These are phyloP conservation scores for Eupsittula cactorum DNA, from an alignment of 2,113 vertebrate genomes.

Conservation along the genomic window DNA sequence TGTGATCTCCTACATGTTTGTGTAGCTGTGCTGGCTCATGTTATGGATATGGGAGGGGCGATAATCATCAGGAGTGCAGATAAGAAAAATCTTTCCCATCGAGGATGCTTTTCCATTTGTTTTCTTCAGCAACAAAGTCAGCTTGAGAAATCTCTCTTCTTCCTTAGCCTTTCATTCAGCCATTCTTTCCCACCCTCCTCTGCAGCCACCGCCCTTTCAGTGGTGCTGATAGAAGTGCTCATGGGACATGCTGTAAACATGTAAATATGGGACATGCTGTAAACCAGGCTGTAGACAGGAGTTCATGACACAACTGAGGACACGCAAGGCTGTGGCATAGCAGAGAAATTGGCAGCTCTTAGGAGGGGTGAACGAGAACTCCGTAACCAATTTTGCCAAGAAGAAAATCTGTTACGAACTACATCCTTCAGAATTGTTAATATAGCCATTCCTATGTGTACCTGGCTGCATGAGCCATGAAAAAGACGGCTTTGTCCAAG, in stretches of 20 bases:
- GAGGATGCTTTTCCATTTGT: not conserved
- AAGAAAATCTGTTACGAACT: not conserved
- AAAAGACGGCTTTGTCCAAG: not conserved
- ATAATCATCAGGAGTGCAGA: not conserved
- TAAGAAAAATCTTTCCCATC: slow-evolving; percentile 17
- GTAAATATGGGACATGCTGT: not conserved
- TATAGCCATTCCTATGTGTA: not conserved
- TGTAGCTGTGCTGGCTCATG: slow-evolving; percentile 11
- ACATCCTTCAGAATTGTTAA: not conserved
- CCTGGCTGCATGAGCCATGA: not conserved
- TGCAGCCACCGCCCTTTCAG: not conserved
- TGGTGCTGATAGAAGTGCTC: not conserved
- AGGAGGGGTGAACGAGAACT: not conserved
- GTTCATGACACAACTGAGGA: not conserved
- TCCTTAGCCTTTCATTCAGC: not conserved
- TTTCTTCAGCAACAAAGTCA: not conserved
- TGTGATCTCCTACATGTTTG: not conserved
- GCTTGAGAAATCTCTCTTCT: not conserved
- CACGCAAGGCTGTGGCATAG: accelerated
- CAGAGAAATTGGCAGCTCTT: not conserved
- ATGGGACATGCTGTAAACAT: not conserved
- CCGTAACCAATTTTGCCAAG: not conserved
- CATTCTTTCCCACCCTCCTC: not conserved
- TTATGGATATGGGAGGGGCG: not conserved
- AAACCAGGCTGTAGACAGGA: not conserved